Conservation (phyloP, 2,888 invertebrate species). For the Harpalus rufipes region DNA sequence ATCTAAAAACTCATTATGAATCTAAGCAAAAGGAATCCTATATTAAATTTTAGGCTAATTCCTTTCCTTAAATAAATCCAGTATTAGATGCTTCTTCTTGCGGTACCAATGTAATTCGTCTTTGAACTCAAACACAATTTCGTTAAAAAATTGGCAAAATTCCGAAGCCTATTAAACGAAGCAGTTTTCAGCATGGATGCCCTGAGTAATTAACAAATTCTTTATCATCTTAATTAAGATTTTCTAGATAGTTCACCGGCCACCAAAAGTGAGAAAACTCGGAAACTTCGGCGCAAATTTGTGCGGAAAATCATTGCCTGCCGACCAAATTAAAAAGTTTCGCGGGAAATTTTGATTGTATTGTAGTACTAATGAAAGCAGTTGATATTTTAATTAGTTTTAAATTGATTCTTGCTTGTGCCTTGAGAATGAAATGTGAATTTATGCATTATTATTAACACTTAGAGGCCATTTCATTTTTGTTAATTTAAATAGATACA, state of each 20-base stretch:
- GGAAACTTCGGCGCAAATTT: background rate
- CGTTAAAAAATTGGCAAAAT: conserved; percentile 36
- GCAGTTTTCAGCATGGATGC: conserved; percentile 55
- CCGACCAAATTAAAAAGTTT: background rate
- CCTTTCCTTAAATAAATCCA: no score
- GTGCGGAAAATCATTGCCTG: background rate
- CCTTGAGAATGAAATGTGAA: no score
- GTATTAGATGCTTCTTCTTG: no score
- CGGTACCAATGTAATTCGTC: no score
- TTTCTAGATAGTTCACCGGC: conserved; percentile 57
- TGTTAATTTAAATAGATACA: no score
- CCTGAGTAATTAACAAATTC: conserved; percentile 58
- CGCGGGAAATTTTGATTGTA: background rate
- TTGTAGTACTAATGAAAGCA: background rate
- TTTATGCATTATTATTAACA: no score
- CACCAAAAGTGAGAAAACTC: conserved; percentile 16
- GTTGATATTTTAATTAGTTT: conserved; percentile 6
- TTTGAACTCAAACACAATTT: no score
- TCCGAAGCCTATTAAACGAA: conserved; percentile 46
- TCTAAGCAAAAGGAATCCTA: no score
- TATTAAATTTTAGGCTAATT: no score
- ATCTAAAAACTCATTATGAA: no score
- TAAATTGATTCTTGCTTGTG: background rate
- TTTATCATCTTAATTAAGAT: conserved; percentile 65
- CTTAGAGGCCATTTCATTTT: no score